Conservation (phyloP, 2,113 vertebrate species). For the Oriolus oriolus region DNA sequence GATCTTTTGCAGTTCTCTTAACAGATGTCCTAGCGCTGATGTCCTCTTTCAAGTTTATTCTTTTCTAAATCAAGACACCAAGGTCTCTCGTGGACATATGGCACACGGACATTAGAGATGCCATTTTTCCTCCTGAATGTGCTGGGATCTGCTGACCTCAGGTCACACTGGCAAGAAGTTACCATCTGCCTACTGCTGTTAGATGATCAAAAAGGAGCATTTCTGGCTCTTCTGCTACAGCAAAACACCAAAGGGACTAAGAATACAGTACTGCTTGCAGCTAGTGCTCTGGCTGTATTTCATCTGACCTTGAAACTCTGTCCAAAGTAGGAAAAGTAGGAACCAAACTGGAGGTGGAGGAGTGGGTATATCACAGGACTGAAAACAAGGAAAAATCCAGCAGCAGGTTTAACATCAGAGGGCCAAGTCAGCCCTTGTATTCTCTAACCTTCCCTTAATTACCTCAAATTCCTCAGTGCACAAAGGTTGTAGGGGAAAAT, state of each 20-base stretch:
- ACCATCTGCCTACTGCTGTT: slow-evolving; percentile 24
- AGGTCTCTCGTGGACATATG: slow-evolving; percentile 24
- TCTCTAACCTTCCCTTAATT: neutral
- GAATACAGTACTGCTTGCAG: neutral
- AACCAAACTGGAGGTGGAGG: neutral
- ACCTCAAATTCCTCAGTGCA: neutral
- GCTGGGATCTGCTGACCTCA: slow-evolving; percentile 11
- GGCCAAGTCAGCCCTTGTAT: neutral
- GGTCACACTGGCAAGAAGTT: slow-evolving; percentile 25
- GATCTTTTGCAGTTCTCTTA: slow-evolving; percentile 12
- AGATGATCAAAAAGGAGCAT: neutral
- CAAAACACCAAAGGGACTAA: neutral
- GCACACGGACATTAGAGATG: neutral
- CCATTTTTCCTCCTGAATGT: neutral
- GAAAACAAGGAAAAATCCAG: neutral
- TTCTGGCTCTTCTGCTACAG: neutral
- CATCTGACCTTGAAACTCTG: slow-evolving; percentile 46
- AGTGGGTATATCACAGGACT: neutral
- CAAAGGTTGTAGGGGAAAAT: neutral
- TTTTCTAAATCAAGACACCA: neutral
- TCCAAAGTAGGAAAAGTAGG: neutral
- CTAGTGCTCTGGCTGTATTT: neutral
- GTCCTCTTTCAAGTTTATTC: slow-evolving; percentile 42
- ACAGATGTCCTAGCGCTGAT: neutral
- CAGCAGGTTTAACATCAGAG: neutral